phyloP scores from a whole-genome alignment of 2,888 invertebrate species.

The Petrophora chlorosata region DNA sequence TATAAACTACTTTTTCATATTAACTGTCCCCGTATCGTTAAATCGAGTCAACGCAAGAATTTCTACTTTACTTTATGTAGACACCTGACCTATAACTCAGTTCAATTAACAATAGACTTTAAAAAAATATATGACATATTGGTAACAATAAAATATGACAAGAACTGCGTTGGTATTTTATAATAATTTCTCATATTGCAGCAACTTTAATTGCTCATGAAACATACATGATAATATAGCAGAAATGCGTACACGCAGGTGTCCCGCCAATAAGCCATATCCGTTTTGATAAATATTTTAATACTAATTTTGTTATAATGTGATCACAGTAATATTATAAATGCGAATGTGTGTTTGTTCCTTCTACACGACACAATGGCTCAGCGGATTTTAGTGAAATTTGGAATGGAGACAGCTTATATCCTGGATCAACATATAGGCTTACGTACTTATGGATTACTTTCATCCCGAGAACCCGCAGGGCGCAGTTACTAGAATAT shows the following conservation, averaged over 20 bases:
- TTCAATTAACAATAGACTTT: constrained; percentile 7
- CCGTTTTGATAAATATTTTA: constrained; percentile 40
- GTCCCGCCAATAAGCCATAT: constrained; percentile 44
- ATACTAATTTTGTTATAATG: neutral
- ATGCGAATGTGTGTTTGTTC: no score
- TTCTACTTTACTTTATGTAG: constrained; percentile 1
- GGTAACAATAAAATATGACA: constrained; percentile 29
- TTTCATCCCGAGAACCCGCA: no score
- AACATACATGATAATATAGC: constrained; percentile 56
- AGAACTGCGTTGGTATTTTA: constrained; percentile 48
- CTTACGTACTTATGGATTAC: no score
- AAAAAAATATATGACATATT: constrained; percentile 3
- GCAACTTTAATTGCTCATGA: constrained; percentile 63
- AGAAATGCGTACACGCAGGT: constrained; percentile 55
- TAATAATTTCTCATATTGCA: constrained; percentile 52
- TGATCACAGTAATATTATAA: no score
- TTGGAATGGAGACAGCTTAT: no score
- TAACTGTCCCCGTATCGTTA: no score
- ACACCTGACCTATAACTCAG: neutral
- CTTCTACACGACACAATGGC: no score
- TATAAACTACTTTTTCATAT: no score
- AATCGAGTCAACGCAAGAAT: no score
- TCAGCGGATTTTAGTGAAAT: no score
- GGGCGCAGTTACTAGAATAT: no score
- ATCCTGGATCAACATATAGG: no score